Base-by-base conservation (phyloP, 2,888 invertebrate genomes). In the Dasypogon diadema region DNA sequence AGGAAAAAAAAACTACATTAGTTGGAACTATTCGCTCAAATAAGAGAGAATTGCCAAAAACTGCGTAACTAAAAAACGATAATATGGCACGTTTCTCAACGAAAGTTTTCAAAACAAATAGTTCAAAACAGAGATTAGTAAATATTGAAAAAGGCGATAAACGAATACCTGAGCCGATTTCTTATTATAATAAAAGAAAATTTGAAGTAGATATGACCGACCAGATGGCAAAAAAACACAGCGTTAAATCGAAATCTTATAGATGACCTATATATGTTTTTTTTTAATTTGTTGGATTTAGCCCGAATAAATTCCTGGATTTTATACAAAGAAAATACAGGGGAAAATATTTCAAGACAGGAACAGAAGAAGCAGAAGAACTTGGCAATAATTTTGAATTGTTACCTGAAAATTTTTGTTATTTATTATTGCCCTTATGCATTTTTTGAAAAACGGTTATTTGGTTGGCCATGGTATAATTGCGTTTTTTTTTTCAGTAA, bases 321-420 rank as follows among this genome's bases (percentile, higher is more conserved):
- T 55, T 76, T 77, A 76, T 77, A 79, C 56, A 77, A 63, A 74
- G 73, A 79, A 75, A 78, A 75, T 34, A 75, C 76, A 37, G 76
- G 75, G n/a, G 76, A 76, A 75, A 76, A 75, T 26, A 79, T 78
- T 55, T 78, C 74, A 16, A n/a, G n/a, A n/a, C n/a, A n/a, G n/a
- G n/a, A n/a, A n/a, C n/a, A n/a, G n/a, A n/a, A n/a, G n/a, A n/a
- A n/a, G n/a, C n/a, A n/a, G n/a, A n/a, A n/a, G n/a, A n/a, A n/a
- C n/a, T n/a, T n/a, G n/a, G n/a, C n/a, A n/a, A n/a, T n/a, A n/a
- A n/a, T n/a, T n/a, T n/a, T n/a, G n/a, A n/a, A n/a, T n/a, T n/a
- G n/a, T n/a, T n/a, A n/a, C n/a, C n/a, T n/a, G n/a, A n/a, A n/a
- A n/a, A n/a, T n/a, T n/a, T n/a, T n/a, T n/a, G n/a, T n/a, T n/a